These are phyloP conservation scores for Drosophila asahinai DNA, from an alignment of 1,140 invertebrate genomes.

Conservation along the genomic window DNA sequence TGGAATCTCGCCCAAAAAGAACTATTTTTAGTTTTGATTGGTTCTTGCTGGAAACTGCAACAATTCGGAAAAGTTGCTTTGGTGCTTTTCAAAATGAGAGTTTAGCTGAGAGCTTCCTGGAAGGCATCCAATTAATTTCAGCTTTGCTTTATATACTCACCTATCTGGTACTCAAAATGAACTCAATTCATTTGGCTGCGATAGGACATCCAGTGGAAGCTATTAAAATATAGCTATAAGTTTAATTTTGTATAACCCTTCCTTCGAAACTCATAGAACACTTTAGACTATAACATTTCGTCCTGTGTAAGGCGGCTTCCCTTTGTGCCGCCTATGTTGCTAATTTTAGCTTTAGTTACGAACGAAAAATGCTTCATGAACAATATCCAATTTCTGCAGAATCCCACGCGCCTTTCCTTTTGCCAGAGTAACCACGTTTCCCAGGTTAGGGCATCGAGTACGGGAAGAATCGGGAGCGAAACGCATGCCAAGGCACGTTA, in stretches of 20 bases:
- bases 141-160: not conserved
- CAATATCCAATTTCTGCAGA: constrained; percentile 7
- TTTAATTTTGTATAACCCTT: no score
- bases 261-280: no score
- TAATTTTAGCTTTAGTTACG: constrained; percentile 1
- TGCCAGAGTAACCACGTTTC: constrained; percentile 2
- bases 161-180: no score
- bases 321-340: not conserved
- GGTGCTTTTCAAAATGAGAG: not conserved
- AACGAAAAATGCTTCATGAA: constrained; percentile 7
- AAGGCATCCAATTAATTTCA: not conserved
- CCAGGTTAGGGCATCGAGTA: constrained; percentile 2
- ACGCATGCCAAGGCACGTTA: constrained; percentile 50
- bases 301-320: not conserved
- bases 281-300: no score
- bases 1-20: no score
- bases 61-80: not conserved
- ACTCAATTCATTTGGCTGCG: no score
- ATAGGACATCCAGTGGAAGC: no score
- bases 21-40: not conserved
- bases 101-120: not conserved
- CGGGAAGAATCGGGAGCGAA: constrained; percentile 3
- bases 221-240: no score
- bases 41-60: not conserved
- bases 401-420: constrained; percentile 9